Percentiles rank a stretch among this genome's conserved stretches.
Evolutionary conservation across 2,888 invertebrate genomes (phyloP).

Genomic region (Ptilodon capucinus): DNA sequence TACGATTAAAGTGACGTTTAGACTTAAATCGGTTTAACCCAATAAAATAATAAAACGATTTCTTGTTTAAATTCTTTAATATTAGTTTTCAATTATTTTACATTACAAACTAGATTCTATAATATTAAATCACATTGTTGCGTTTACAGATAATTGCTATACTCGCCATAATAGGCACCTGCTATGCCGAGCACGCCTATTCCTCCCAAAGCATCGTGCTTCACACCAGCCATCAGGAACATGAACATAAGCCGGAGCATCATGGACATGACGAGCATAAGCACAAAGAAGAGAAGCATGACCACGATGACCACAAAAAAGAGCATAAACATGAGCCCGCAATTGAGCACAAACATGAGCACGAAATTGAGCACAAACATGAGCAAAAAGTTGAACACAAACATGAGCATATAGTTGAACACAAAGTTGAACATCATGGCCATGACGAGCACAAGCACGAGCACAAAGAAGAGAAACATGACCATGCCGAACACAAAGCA

Average conservation of each 20-base stretch:
- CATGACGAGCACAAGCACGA: slow-evolving; percentile 9
- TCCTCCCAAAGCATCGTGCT: slow-evolving; percentile 43
- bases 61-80: too few species aligned
- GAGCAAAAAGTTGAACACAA: slow-evolving; percentile 4
- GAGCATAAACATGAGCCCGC: slow-evolving; percentile 1
- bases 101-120: too few species aligned
- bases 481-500: slow-evolving; percentile 10
- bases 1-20: too few species aligned
- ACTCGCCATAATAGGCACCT: slow-evolving; percentile 33
- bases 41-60: too few species aligned
- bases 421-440: slow-evolving; percentile 9
- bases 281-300: neutral
- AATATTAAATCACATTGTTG: slow-evolving; percentile 1
- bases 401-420: slow-evolving; percentile 7
- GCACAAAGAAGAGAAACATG: slow-evolving; percentile 1
- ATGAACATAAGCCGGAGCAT: slow-evolving; percentile 10
- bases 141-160: slow-evolving; percentile 35
- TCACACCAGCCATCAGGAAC: slow-evolving; percentile 16
- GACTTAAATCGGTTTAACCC: too few species aligned
- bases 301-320: neutral
- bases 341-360: slow-evolving; percentile 9
- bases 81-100: neutral
- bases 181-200: slow-evolving; percentile 42
- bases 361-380: slow-evolving; percentile 9
- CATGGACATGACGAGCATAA: neutral